These are phyloP conservation scores for Leucoptera coffeella DNA, from an alignment of 2,888 invertebrate species.

Conservation along the genomic window DNA sequence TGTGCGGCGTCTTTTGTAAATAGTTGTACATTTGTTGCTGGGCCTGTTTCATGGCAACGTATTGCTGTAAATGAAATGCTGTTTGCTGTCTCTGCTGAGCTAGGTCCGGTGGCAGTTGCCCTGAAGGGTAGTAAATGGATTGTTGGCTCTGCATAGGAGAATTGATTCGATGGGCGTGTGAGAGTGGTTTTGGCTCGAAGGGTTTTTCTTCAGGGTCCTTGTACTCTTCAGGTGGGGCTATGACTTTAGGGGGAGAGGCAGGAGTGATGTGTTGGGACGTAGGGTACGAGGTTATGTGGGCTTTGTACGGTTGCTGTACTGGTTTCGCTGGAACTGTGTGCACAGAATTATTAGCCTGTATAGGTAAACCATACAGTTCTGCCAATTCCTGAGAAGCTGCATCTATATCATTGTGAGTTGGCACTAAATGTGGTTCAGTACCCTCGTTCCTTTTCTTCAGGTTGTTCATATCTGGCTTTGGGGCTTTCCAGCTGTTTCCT, in stretches of 20 bases:
- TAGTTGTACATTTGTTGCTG: slow-evolving; percentile 43
- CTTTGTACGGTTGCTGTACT: slow-evolving; percentile 38
- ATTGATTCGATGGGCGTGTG: not conserved
- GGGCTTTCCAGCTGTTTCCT: slow-evolving; percentile 34
- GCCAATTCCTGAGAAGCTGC: slow-evolving; percentile 23
- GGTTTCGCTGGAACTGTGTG: slow-evolving; percentile 44
- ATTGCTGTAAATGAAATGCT: slow-evolving; percentile 41
- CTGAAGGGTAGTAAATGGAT: slow-evolving; percentile 37
- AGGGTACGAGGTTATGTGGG: slow-evolving; percentile 42
- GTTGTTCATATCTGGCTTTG: slow-evolving; percentile 34
- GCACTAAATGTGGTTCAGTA: slow-evolving; percentile 20
- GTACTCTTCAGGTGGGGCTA: slow-evolving; percentile 42
- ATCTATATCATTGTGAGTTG: slow-evolving; percentile 17
- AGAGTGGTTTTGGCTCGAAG: not conserved
- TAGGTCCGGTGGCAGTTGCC: slow-evolving; percentile 24
- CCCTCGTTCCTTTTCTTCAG: slow-evolving; percentile 31
- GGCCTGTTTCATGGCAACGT: slow-evolving; percentile 49
- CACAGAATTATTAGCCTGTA: slow-evolving; percentile 18
- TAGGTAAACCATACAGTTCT: no score
- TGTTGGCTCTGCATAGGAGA: not conserved
- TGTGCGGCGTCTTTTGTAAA: slow-evolving; percentile 34
- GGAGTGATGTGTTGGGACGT: slow-evolving; percentile 42
- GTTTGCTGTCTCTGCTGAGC: slow-evolving; percentile 44
- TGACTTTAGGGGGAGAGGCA: slow-evolving; percentile 36
- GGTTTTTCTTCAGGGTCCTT: slow-evolving; percentile 34